Evolutionary conservation across 2,113 vertebrate genomes (phyloP).

Genomic region (Dicentrarchus labrax): DNA sequence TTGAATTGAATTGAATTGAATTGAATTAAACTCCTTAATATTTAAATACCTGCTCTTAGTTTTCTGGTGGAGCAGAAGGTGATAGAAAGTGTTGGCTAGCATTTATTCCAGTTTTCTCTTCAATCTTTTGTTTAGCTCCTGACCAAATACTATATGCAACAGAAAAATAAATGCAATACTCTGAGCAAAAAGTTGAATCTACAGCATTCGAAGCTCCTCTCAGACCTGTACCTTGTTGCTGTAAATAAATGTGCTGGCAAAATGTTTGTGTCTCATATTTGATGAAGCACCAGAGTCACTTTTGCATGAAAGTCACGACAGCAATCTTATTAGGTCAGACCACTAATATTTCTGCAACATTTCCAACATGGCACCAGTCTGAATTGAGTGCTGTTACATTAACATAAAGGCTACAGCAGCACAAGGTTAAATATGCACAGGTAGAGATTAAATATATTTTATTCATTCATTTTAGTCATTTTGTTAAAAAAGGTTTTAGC

Average conservation of each 20-base stretch:
- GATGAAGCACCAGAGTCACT: neutral
- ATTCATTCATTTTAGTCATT: neutral
- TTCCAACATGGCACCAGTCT: neutral
- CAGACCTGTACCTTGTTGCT: neutral
- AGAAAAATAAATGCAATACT: neutral
- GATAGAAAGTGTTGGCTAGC: neutral
- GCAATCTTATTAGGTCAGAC: neutral
- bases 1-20: too few relatives aligned
- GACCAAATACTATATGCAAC: neutral
- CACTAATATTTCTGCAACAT: neutral
- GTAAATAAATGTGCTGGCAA: neutral
- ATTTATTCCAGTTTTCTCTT: too few relatives aligned
- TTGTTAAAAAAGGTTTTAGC: neutral
- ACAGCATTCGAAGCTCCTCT: neutral
- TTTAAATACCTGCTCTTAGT: neutral
- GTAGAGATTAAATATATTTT: neutral
- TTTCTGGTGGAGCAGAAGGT: neutral
- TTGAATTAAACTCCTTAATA: too few relatives aligned
- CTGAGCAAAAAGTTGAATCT: neutral
- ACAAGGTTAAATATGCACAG: slow-evolving; percentile 5
- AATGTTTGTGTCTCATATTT: neutral
- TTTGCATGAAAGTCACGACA: neutral
- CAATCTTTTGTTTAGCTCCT: neutral
- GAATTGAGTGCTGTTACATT: neutral
- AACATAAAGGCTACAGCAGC: neutral